Percentiles rank a stretch among this genome's conserved stretches.
Conservation (phyloP, 1,140 invertebrate species). For the Trypoxylus dichotomus region DNA sequence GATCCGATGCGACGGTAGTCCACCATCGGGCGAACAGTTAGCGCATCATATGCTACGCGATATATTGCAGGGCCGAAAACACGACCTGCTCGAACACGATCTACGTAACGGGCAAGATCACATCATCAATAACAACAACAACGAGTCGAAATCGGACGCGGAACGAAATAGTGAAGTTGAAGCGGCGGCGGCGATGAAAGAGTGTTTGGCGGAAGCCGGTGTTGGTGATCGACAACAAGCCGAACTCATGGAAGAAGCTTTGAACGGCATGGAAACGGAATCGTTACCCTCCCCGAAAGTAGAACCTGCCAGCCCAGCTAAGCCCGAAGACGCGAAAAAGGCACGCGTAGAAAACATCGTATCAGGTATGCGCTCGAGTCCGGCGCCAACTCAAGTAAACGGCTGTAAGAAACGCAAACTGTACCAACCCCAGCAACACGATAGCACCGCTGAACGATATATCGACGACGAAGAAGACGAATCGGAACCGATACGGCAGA, state of each 20-base stretch:
- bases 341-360: constrained; percentile 94
- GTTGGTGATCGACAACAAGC: constrained; percentile 58
- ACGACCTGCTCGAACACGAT: constrained; percentile 69
- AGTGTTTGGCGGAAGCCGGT: constrained; percentile 60
- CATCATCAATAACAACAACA: constrained; percentile 58
- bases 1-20: constrained; percentile 53
- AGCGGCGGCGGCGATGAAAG: constrained; percentile 63
- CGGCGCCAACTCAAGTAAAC: constrained; percentile 73
- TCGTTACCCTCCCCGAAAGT: constrained; percentile 70
- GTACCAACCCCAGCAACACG: constrained; percentile 95
- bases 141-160: constrained; percentile 54
- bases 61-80: constrained; percentile 79
- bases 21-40: constrained; percentile 64
- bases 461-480: constrained; percentile 76
- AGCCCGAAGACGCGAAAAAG: constrained; percentile 76
- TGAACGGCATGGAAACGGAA: constrained; percentile 68
- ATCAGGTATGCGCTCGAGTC: constrained; percentile 85
- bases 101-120: constrained; percentile 55
- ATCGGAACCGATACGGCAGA: constrained; percentile 76
- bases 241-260: constrained; percentile 60
- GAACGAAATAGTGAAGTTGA: constrained; percentile 67
- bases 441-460: constrained; percentile 72
- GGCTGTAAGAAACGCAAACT: constrained; percentile 95
- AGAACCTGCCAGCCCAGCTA: constrained; percentile 65
- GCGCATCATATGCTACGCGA: constrained; percentile 82